Evolutionary conservation across 2,113 vertebrate genomes (phyloP).

Genomic region (Condylura cristata): DNA sequence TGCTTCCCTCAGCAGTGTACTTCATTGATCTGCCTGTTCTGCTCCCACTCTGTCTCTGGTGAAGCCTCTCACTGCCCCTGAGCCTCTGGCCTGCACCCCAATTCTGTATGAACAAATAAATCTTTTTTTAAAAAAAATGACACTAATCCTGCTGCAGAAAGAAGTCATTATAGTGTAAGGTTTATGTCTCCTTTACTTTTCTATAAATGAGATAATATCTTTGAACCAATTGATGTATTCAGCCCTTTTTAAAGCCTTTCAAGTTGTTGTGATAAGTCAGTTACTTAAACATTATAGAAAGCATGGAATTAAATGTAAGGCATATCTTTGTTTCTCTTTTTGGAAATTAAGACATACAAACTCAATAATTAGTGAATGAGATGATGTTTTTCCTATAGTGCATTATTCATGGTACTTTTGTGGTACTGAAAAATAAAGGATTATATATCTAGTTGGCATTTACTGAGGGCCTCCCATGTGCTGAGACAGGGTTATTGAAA

Average conservation of each 20-base stretch:
- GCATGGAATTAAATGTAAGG: not conserved
- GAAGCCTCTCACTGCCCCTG: no score
- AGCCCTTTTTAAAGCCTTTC: not conserved
- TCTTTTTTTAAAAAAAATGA: no score
- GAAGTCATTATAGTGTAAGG: not conserved
- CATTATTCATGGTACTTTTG: not conserved
- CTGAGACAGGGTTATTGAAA: no score
- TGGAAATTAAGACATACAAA: not conserved
- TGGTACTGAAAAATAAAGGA: not conserved
- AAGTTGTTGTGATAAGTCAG: not conserved
- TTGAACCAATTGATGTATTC: not conserved
- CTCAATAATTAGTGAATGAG: not conserved
- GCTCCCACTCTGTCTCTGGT: no score
- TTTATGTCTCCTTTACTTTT: conserved; percentile 11
- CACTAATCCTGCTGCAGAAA: not conserved
- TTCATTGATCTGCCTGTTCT: no score
- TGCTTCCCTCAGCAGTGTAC: no score
- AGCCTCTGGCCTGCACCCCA: no score
- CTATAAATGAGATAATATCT: conserved; percentile 8
- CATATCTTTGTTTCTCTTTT: conserved; percentile 39
- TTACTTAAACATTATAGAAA: not conserved
- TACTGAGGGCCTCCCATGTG: not conserved
- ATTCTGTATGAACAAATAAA: no score
- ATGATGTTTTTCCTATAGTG: not conserved
- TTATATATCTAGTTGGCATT: not conserved